These are phyloP conservation scores for Orbicella faveolata DNA, from an alignment of 64 coral and sea anemone genomes.

Conservation along the genomic window DNA sequence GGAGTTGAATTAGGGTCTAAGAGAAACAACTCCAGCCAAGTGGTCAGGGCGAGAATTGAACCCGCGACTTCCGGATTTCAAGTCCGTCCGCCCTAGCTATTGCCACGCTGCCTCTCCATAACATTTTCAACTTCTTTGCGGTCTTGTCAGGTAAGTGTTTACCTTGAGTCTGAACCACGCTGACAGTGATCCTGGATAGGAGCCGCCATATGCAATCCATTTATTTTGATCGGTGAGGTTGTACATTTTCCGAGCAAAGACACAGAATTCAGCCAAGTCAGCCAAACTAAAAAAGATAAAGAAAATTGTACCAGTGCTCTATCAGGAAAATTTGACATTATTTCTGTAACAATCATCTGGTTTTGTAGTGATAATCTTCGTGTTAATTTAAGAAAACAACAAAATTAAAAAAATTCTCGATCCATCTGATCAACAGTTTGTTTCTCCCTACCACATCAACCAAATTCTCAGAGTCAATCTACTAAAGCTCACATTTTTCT, in stretches of 20 bases:
- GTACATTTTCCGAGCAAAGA: conserved; percentile 72
- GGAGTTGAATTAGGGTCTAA: too few relatives aligned
- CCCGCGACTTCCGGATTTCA: too few relatives aligned
- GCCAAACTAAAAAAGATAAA: conserved; percentile 50
- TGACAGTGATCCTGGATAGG: conserved; percentile 73
- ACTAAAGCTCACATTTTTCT: too few relatives aligned
- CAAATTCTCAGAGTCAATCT: too few relatives aligned
- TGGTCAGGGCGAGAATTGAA: too few relatives aligned
- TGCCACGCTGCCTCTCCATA: too few relatives aligned
- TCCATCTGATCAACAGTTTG: too few relatives aligned
- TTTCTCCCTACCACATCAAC: too few relatives aligned
- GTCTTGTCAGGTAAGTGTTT: background rate
- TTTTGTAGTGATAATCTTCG: background rate
- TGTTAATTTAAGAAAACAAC: too few relatives aligned
- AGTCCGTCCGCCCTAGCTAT: too few relatives aligned
- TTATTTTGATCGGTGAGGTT: conserved; percentile 68
- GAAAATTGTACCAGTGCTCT: background rate
- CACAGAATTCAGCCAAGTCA: conserved; percentile 69
- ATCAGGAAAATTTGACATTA: background rate
- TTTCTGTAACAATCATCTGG: background rate
- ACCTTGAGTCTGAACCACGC: conserved; percentile 91
- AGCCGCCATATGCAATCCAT: conserved; percentile 85
- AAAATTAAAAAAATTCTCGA: background rate
- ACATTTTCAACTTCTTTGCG: too few relatives aligned
- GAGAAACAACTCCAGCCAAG: too few relatives aligned